Conservation (phyloP, 2,888 invertebrate species). For the Xylota segnis region DNA sequence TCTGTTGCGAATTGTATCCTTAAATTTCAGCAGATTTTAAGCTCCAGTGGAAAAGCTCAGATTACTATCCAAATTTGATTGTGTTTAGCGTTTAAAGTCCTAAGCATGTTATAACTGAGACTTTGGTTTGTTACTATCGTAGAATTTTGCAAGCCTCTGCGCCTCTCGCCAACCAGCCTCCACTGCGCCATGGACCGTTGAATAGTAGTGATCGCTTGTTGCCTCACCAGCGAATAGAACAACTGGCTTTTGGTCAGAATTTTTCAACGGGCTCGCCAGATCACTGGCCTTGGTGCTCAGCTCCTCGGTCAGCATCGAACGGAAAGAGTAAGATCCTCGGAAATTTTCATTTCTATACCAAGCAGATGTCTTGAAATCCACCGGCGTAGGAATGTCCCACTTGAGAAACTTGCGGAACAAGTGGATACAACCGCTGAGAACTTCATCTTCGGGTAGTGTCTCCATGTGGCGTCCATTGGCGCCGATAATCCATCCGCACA, state of each 20-base stretch:
- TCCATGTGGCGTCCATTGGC: conserved; percentile 88
- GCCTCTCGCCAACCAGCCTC: conserved; percentile 91
- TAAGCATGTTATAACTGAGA: conserved; percentile 81
- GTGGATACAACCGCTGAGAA: conserved; percentile 81
- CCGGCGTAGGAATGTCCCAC: conserved; percentile 82
- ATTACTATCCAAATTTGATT: conserved; percentile 17
- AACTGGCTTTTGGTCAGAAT: conserved; percentile 84
- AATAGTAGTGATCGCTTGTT: conserved; percentile 88
- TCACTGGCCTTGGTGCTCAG: conserved; percentile 85
- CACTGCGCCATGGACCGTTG: conserved; percentile 90
- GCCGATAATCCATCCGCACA: conserved; percentile 90
- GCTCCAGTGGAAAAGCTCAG: conserved; percentile 2
- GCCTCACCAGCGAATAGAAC: conserved; percentile 90
- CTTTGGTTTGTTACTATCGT: conserved; percentile 77
- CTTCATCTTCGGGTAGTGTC: conserved; percentile 85
- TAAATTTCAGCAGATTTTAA: neutral
- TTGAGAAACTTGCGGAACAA: conserved; percentile 82
- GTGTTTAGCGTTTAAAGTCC: conserved; percentile 78
- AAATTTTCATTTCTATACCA: conserved; percentile 88
- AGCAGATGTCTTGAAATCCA: conserved; percentile 85
- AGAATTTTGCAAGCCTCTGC: conserved; percentile 85
- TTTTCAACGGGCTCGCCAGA: conserved; percentile 84
- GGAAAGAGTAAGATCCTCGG: conserved; percentile 88
- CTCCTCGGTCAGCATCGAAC: conserved; percentile 86
- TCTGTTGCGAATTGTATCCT: conserved; percentile 6